phyloP scores from a whole-genome alignment of 92 coral and sea anemone species.

The Metridium senile region DNA sequence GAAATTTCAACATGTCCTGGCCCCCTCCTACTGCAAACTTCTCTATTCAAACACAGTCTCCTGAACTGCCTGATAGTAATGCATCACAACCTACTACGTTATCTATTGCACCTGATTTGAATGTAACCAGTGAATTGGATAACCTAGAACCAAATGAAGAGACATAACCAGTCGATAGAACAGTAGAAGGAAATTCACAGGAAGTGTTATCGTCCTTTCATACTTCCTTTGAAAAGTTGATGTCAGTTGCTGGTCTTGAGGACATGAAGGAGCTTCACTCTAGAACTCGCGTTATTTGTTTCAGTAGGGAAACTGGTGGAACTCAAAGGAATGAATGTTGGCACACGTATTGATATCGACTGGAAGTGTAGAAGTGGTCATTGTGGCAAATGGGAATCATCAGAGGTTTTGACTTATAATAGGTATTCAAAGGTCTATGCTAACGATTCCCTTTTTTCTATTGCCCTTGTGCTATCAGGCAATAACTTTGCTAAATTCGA shows the following conservation, averaged over 20 bases:
- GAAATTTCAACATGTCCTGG: not conserved
- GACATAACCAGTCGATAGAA: not conserved
- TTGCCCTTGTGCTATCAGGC: not conserved
- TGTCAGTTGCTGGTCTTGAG: slow-evolving; percentile 10
- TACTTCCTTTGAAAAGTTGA: not conserved
- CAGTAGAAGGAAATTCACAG: not conserved
- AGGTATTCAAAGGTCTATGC: slow-evolving; percentile 8
- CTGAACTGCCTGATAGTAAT: not conserved
- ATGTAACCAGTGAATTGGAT: not conserved
- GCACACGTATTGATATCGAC: not conserved
- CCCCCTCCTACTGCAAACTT: not conserved
- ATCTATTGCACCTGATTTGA: not conserved
- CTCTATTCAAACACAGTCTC: not conserved
- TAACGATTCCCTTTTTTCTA: not conserved
- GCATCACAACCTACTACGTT: not conserved
- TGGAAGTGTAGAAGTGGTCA: not conserved
- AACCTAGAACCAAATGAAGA: not conserved
- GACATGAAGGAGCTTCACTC: slow-evolving; percentile 3
- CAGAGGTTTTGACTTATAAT: not conserved
- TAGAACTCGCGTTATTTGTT: slow-evolving; percentile 37
- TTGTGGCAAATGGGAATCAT: slow-evolving; percentile 1
- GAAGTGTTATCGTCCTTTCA: not conserved
- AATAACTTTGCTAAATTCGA: not conserved
- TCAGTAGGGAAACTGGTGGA: slow-evolving; percentile 34
- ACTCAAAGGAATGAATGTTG: slow-evolving; percentile 25